A percentile compares a stretch with the other conserved stretches of the same genome.
Conservation (phyloP, 2,113 vertebrate species). For the Phyllostomus discolor region DNA sequence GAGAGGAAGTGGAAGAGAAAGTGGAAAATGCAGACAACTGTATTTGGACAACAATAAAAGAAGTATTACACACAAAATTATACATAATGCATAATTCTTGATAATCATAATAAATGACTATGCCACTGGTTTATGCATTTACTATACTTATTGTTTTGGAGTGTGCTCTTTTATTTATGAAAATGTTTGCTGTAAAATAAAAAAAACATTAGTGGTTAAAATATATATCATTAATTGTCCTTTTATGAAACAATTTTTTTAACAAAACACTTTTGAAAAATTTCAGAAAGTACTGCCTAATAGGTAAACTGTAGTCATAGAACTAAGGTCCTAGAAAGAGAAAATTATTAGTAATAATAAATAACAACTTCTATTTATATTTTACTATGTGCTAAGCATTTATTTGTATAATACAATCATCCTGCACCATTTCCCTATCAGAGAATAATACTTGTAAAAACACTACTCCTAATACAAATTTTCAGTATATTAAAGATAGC, state of each 20-base stretch:
- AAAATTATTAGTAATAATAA: not conserved
- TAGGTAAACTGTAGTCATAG: not conserved
- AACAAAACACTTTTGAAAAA: not conserved
- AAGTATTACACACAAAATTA: too few species aligned
- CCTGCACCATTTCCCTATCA: not conserved
- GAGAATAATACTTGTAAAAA: not conserved
- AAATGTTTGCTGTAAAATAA: too few species aligned
- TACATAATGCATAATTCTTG: too few species aligned
- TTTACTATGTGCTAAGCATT: not conserved
- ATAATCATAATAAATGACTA: too few species aligned
- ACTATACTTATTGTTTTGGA: too few species aligned
- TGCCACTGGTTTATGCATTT: too few species aligned
- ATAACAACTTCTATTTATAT: not conserved
- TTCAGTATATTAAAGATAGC: not conserved
- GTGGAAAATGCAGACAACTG: too few species aligned
- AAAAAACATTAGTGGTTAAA: not conserved
- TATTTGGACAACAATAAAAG: too few species aligned
- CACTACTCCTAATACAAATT: not conserved
- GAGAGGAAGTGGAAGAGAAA: too few species aligned
- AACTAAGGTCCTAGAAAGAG: not conserved
- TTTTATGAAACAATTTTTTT: not conserved
- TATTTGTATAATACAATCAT: not conserved
- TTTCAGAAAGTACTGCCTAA: not conserved
- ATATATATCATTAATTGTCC: not conserved
- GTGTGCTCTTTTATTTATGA: too few species aligned